Percentiles rank a stretch among this genome's conserved stretches.
Evolutionary conservation across 1,140 invertebrate genomes (phyloP).

Genomic region (Drosophila nigromelanica): DNA sequence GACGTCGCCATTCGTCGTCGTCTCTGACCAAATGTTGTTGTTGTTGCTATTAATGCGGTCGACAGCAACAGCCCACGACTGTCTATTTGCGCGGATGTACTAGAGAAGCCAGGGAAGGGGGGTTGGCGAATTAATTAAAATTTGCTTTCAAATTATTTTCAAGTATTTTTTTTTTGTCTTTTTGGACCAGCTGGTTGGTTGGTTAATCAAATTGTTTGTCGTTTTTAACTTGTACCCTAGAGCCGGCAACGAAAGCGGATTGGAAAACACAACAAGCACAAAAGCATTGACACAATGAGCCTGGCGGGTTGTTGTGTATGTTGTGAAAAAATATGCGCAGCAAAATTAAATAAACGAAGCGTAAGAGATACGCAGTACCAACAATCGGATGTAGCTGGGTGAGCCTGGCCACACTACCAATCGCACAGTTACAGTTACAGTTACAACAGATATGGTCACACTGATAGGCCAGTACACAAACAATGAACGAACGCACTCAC

Average conservation of each 20-base stretch:
- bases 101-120: slow-evolving; percentile 17
- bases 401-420: slow-evolving; percentile 36
- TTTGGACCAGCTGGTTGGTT: slow-evolving; percentile 43
- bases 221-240: slow-evolving; percentile 23
- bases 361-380: slow-evolving; percentile 65
- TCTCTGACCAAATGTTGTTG: slow-evolving; percentile 59
- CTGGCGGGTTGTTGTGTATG: slow-evolving; percentile 18
- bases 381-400: slow-evolving; percentile 47
- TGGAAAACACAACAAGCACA: slow-evolving; percentile 18
- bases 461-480: slow-evolving; percentile 35
- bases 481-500: slow-evolving; percentile 15
- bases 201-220: slow-evolving; percentile 70
- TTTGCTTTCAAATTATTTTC: slow-evolving; percentile 71
- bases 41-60: slow-evolving; percentile 37
- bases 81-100: slow-evolving; percentile 5
- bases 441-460: slow-evolving; percentile 26
- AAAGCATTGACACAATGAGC: slow-evolving; percentile 20
- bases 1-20: slow-evolving; percentile 42
- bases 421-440: slow-evolving; percentile 24
- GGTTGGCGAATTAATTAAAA: slow-evolving; percentile 72
- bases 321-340: slow-evolving; percentile 37
- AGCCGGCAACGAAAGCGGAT: slow-evolving; percentile 13
- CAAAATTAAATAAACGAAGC: slow-evolving; percentile 79
- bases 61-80: neutral
- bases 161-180: slow-evolving; percentile 19